Percentiles rank a stretch among this genome's conserved stretches.
Evolutionary conservation across 2,113 vertebrate species (phyloP).

Genomic region (Entelurus aequoreus): DNA sequence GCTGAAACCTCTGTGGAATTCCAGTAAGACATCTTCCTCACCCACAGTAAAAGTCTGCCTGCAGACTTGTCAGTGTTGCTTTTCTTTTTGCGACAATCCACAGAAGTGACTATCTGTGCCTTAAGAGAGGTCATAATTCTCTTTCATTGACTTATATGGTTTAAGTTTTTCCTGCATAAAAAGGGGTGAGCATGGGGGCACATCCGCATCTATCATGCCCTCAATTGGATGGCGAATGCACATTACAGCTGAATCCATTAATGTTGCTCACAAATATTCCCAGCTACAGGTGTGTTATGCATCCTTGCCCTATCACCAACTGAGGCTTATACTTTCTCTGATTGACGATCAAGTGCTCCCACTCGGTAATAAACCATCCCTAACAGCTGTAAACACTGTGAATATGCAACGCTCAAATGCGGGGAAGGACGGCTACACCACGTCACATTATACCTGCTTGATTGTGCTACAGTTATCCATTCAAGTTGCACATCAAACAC

Average conservation of each 20-base stretch:
- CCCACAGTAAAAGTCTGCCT: constrained; percentile 28
- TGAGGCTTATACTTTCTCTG: constrained; percentile 45
- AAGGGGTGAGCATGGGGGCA: constrained; percentile 32
- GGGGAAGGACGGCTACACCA: constrained; percentile 4
- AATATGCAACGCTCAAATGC: constrained; percentile 30
- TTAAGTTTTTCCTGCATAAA: constrained; percentile 21
- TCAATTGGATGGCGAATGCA: constrained; percentile 22
- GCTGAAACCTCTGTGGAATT: neutral
- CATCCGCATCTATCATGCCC: constrained; percentile 33
- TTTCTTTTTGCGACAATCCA: constrained; percentile 18
- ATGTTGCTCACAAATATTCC: constrained; percentile 36
- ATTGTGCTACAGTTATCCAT: constrained; percentile 22
- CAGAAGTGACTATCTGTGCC: constrained; percentile 23
- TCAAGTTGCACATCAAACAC: constrained; percentile 1
- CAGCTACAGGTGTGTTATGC: constrained; percentile 52
- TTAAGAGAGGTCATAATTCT: constrained; percentile 6
- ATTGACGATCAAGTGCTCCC: constrained; percentile 53
- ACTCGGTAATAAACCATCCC: constrained; percentile 61
- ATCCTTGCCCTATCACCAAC: constrained; percentile 35
- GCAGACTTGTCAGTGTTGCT: constrained; percentile 26
- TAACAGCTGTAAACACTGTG: constrained; percentile 55
- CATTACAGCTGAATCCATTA: constrained; percentile 45
- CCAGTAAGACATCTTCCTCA: constrained; percentile 11
- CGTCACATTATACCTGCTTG: constrained; percentile 12
- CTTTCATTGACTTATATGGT: neutral